phyloP scores from a whole-genome alignment of 2,113 vertebrate genomes.

The Hiodon tergisus region DNA sequence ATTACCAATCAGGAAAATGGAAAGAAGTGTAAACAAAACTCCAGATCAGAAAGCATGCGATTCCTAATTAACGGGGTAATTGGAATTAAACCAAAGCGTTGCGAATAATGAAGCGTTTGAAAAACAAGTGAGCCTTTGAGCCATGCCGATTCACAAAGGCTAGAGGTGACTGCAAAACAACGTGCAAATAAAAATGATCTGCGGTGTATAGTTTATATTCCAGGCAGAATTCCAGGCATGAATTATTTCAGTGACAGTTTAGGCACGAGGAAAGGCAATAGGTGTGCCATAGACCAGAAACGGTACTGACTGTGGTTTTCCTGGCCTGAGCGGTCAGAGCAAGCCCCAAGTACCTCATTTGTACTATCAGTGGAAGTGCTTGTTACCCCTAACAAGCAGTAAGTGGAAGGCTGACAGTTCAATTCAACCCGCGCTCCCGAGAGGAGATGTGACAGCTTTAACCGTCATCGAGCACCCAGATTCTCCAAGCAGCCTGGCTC shows the following conservation, averaged over 20 bases:
- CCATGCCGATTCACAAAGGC: constrained; percentile 2
- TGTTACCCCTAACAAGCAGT: constrained; percentile 53
- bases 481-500: constrained; percentile 64
- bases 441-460: constrained; percentile 66
- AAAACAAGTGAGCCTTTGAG: constrained; percentile 27
- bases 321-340: background rate
- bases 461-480: constrained; percentile 50
- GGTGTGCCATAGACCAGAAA: no score
- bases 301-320: no score
- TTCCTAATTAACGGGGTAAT: constrained; percentile 59
- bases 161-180: constrained; percentile 22
- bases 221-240: no score
- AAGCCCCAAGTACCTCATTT: constrained; percentile 52
- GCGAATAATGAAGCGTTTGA: constrained; percentile 48
- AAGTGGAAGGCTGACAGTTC: constrained; percentile 58
- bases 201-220: background rate
- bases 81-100: constrained; percentile 56
- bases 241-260: no score
- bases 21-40: constrained; percentile 45
- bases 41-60: constrained; percentile 59
- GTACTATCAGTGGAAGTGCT: constrained; percentile 54
- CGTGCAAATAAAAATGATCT: constrained; percentile 15
- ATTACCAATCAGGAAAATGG: constrained; percentile 56
- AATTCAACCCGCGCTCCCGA: constrained; percentile 46
- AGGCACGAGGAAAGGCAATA: no score